Evolutionary conservation across 2,113 vertebrate genomes (phyloP).

Genomic region (Zootoca vivipara): DNA sequence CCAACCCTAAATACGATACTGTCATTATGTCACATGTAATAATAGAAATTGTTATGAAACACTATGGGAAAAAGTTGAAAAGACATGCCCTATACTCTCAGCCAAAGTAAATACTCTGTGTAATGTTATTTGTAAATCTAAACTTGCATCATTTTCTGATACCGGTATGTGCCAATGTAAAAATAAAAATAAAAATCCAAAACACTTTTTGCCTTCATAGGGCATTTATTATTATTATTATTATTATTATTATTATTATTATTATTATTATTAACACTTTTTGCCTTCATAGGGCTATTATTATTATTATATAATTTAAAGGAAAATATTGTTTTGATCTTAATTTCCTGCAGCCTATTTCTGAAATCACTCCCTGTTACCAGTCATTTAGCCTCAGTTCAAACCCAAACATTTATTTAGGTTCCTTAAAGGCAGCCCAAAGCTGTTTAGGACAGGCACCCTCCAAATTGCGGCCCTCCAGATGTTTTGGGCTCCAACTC

Average conservation of each 20-base stretch:
- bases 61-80: slow-evolving; percentile 5
- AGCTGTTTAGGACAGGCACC: slow-evolving; percentile 17
- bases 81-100: not conserved
- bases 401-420: not conserved
- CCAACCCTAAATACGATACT: not conserved
- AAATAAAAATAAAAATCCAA: slow-evolving; percentile 1
- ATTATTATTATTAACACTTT: too few species aligned
- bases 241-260: not conserved
- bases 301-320: not conserved
- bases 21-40: not conserved
- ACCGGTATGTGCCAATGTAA: not conserved
- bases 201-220: not conserved
- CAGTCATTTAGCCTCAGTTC: not conserved
- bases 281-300: not conserved
- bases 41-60: slow-evolving; percentile 11
- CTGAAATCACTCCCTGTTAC: not conserved
- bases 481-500: too few species aligned
- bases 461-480: too few species aligned
- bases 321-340: not conserved
- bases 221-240: not conserved
- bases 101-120: slow-evolving; percentile 8
- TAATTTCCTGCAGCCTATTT: slow-evolving; percentile 3
- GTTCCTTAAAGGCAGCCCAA: not conserved
- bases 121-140: not conserved
- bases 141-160: not conserved